A percentile compares a stretch with the other conserved stretches of the same genome.
phyloP scores from a whole-genome alignment of 2,797 vertebrate species.

The Sitta carolinensis region DNA sequence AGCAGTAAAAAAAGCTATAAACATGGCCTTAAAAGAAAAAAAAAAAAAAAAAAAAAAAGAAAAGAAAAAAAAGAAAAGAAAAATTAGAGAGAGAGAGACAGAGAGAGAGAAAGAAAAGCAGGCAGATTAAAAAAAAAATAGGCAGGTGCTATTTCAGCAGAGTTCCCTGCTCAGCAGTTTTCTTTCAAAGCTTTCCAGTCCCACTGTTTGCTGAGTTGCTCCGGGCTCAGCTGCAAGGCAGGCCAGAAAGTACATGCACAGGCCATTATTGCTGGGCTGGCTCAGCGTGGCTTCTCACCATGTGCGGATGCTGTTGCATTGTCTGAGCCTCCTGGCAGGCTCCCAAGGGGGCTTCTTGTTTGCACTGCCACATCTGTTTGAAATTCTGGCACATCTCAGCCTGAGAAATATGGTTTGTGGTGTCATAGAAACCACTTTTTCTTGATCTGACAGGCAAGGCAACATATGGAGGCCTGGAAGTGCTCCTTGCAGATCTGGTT shows the following conservation, averaged over 20 bases:
- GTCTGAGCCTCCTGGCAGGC: constrained; percentile 28
- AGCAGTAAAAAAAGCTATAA: constrained; percentile 36
- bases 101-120: not conserved
- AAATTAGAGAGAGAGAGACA: not conserved
- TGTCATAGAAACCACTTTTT: constrained; percentile 46
- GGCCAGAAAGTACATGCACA: constrained; percentile 37
- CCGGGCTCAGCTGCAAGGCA: constrained; percentile 26
- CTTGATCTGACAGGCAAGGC: constrained; percentile 31
- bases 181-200: constrained; percentile 69
- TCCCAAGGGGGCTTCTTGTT: constrained; percentile 57
- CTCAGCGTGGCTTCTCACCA: not conserved
- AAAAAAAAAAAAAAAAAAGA: not conserved
- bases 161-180: constrained; percentile 71
- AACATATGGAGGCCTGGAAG: constrained; percentile 5
- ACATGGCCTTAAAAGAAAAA: constrained; percentile 32
- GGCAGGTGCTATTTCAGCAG: constrained; percentile 73
- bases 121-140: not conserved
- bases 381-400: constrained; percentile 56
- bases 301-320: constrained; percentile 19
- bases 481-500: not conserved
- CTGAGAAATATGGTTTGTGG: constrained; percentile 48
- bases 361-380: constrained; percentile 64
- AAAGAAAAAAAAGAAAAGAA: not conserved
- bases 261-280: constrained; percentile 6
- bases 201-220: constrained; percentile 69